Base-by-base conservation (phyloP, 2,797 vertebrate genomes). In the Somateria mollissima region DNA sequence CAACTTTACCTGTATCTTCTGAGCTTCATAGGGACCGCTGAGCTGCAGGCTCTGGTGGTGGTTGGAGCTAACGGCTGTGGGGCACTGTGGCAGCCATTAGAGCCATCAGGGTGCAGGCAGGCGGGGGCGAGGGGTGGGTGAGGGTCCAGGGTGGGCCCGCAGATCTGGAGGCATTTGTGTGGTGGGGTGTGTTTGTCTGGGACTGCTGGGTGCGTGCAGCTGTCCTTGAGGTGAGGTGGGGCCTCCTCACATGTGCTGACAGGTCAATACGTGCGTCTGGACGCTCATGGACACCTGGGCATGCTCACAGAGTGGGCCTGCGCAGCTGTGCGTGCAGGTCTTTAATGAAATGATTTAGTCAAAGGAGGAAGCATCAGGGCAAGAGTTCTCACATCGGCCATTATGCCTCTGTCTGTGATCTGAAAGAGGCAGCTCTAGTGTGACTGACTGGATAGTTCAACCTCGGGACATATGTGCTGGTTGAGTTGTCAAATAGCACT, bases 141-240 rank as follows among this genome's bases (percentile, higher is more conserved):
- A 17, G 28, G 16, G 28, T 28, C 27, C 2, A 3, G 28, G 16
- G 28, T 30, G 53, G 53, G 28, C 49, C 49, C 13, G 4, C 49
- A 51, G 24, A 25, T 25, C 49, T 51, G 49, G 49, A 25, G 49
- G 49, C 24, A 51, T 51, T 4, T 13, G n/a, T 21, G 47, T 1
- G 3, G 51, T 0, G 2, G 5, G 1, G 4, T 32, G 37, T 5
- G 19, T 49, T 49, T 2, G 24, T 10, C 36, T 6, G 3, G 3
- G 76, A 32, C 2, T 20, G 7, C 0, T 0, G 34, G 37, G 20
- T 20, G 21, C 17, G 28, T 0, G 0, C 39, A 9, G 4, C 56
- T 22, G 51, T 30, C 51, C 41, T 25, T 3, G 24, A 28, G 34
- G 49, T 25, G 58, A 27, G 2, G 0, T 4, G 13, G 4, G 7